Base-by-base conservation (phyloP, 2,888 invertebrate genomes). In the Coelopa pilipes region DNA sequence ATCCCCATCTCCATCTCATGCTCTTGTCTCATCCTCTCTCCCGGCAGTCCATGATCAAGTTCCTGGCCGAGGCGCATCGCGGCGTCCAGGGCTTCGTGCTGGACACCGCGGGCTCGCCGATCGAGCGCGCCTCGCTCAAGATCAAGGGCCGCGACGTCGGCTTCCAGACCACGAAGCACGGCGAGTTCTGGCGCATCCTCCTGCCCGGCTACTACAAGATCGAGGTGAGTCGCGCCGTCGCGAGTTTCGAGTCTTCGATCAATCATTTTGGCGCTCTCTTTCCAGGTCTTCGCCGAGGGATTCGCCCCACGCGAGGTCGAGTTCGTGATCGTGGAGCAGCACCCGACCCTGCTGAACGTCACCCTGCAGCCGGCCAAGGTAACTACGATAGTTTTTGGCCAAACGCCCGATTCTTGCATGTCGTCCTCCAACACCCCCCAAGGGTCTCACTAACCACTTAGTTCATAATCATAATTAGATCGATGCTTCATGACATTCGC, bases 181-280 rank as follows among this genome's bases (percentile, higher is more conserved):
- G 97, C n/a, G 97, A 98, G 87, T 98, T 94, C 89, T 98, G 96
- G 97, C 92, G 96, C 82, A 92, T 98, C 76, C 88, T 98, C 24
- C 88, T 97, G 76, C 97, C 97, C 1, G 97, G 97, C 78, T 89
- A 91, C 70, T 97, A 97, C 87, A 92, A 92, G 81, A 88, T 97
- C 15, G 93, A 95, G 90, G 96, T 96, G 87, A 84, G 73, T 66
- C 24, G 45, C 0, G 34, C 10, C 1, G 34, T 34, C n/a, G 15
- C 34, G 2, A 10, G 0, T 15, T 60, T 19, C 13, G 15, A 2
- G 53, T 9, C 53, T 53, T 5, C n/a, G 53, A 53, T 34, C 34
- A 7, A 34, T 2, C n/a, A n/a, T n/a, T n/a, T n/a, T 34, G 34
- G 7, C 59, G 15, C 1, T 9, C 59, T 12, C 46, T 17, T 78